Percentiles rank a stretch among this genome's conserved stretches.
Conservation (phyloP, 2,888 invertebrate genomes). For the Stegana nigrithorax region DNA sequence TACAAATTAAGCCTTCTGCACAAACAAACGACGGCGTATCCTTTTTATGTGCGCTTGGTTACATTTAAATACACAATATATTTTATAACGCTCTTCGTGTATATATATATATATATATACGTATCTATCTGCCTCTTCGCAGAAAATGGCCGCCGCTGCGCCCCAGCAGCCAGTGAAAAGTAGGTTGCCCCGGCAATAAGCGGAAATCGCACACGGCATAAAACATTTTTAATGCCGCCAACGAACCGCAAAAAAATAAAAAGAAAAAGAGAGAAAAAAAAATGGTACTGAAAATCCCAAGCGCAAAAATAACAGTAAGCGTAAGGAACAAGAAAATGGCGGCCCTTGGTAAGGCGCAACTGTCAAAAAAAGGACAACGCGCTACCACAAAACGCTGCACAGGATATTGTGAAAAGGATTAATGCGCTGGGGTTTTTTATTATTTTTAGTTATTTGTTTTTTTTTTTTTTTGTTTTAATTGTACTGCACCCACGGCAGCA, state of each 20-base stretch:
- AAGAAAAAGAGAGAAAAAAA: background rate
- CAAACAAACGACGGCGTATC: slow-evolving; percentile 56
- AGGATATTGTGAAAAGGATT: slow-evolving; percentile 57
- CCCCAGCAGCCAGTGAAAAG: slow-evolving; percentile 52
- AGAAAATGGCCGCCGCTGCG: slow-evolving; percentile 15
- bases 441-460: slow-evolving; percentile 51
- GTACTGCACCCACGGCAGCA: slow-evolving; percentile 28
- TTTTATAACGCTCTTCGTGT: too few species aligned
- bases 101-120: background rate
- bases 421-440: slow-evolving; percentile 37
- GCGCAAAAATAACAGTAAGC: background rate
- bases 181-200: too few species aligned
- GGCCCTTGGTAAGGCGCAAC: slow-evolving; percentile 25
- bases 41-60: slow-evolving; percentile 33
- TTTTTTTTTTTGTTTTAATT: slow-evolving; percentile 46
- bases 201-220: slow-evolving; percentile 61
- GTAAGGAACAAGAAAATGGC: slow-evolving; percentile 50
- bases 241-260: slow-evolving; percentile 12
- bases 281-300: background rate
- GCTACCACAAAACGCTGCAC: slow-evolving; percentile 32
- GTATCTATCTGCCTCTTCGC: slow-evolving; percentile 16
- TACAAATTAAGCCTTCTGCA: slow-evolving; percentile 59
- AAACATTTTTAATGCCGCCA: slow-evolving; percentile 60
- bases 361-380: background rate
- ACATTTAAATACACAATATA: slow-evolving; percentile 27